Evolutionary conservation across 2,888 invertebrate species (phyloP).

Genomic region (Drosophila parthenogenetica): DNA sequence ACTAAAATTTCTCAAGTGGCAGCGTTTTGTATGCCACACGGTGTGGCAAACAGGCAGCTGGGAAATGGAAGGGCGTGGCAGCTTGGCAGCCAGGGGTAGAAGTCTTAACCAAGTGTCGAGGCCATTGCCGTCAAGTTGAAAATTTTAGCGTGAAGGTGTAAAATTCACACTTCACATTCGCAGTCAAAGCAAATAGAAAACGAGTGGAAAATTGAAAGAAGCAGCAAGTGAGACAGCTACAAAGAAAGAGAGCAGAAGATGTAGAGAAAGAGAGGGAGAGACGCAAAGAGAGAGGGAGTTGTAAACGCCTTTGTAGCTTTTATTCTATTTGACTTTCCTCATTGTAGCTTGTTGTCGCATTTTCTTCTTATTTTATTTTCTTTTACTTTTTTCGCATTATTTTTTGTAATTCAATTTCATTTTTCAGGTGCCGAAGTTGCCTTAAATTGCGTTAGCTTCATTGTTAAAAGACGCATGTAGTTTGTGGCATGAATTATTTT

Average conservation of each 20-base stretch:
- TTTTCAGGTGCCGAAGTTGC: constrained; percentile 47
- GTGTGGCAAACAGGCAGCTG: constrained; percentile 6
- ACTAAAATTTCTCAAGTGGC: constrained; percentile 79
- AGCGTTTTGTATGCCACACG: constrained; percentile 47
- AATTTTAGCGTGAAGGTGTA: constrained; percentile 73
- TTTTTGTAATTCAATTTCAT: constrained; percentile 66
- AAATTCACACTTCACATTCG: constrained; percentile 72
- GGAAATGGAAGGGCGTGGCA: neutral
- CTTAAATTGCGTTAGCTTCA: constrained; percentile 47
- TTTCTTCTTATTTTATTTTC: neutral
- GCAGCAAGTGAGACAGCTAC: neutral
- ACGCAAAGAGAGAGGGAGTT: constrained; percentile 4
- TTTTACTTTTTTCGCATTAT: constrained; percentile 39
- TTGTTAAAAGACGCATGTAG: constrained; percentile 35
- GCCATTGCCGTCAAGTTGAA: constrained; percentile 30
- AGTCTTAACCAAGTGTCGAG: constrained; percentile 13
- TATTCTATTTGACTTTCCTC: constrained; percentile 44
- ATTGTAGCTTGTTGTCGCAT: constrained; percentile 27
- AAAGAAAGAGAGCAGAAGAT: neutral
- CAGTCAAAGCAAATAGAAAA: constrained; percentile 28
- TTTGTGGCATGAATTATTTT: neutral
- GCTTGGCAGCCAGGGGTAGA: neutral
- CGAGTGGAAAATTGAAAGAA: neutral
- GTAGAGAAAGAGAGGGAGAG: constrained; percentile 4
- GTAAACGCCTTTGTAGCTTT: constrained; percentile 24